Conservation (phyloP, 2,888 invertebrate species). For the Odontomyia ornata region DNA sequence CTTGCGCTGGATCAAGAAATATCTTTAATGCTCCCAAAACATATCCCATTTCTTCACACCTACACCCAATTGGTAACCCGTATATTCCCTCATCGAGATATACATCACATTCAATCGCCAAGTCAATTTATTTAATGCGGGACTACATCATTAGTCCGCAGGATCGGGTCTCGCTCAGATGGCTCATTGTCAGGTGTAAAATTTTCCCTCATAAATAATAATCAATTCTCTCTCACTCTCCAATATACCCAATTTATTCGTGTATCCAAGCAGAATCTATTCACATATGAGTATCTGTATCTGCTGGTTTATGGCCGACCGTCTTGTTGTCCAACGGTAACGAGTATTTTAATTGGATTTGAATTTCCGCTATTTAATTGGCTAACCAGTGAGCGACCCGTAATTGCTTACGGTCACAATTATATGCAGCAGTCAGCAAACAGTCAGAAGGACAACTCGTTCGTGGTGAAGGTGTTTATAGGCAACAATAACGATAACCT, state of each 20-base stretch:
- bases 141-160: conserved; percentile 36
- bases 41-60: too few species aligned
- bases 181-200: conserved; percentile 41
- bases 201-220: conserved; percentile 43
- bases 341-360: conserved; percentile 37
- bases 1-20: too few species aligned
- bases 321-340: background rate
- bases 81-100: too few species aligned
- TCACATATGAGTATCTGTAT: too few species aligned
- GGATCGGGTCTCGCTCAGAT: conserved; percentile 33
- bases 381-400: conserved; percentile 4
- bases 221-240: conserved; percentile 26
- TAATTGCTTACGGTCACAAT: conserved; percentile 34
- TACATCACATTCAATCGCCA: too few species aligned
- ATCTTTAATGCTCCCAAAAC: too few species aligned
- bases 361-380: conserved; percentile 41
- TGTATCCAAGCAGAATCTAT: too few species aligned
- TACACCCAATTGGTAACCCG: too few species aligned
- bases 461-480: background rate
- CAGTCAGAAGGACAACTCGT: conserved; percentile 21
- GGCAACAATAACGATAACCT: background rate
- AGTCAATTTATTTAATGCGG: conserved; percentile 29
- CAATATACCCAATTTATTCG: background rate
- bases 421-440: background rate
- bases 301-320: background rate